phyloP scores from a whole-genome alignment of 2,113 vertebrate genomes.

The Hippoglossus stenolepis region DNA sequence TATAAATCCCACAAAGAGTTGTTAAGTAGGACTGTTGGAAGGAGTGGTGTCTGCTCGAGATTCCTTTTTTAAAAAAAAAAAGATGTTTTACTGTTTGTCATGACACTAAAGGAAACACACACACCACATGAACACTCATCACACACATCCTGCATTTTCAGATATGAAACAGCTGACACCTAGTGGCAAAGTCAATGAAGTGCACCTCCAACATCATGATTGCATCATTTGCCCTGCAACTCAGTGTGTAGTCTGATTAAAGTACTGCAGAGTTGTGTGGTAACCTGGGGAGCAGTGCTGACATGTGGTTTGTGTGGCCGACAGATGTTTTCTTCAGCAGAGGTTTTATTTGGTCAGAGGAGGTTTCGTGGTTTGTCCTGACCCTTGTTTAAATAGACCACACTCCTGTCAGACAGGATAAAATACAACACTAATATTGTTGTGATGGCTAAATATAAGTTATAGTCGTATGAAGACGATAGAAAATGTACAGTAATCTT shows the following conservation, averaged over 20 bases:
- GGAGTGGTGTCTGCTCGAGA: not conserved
- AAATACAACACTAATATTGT: not conserved
- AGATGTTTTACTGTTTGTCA: not conserved
- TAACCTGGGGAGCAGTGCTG: not conserved
- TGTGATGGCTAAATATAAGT: too few species aligned
- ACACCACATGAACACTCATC: not conserved
- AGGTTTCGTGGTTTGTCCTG: not conserved
- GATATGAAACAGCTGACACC: constrained; percentile 42
- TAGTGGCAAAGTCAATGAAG: constrained; percentile 42
- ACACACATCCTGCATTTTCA: not conserved
- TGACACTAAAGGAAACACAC: constrained; percentile 17
- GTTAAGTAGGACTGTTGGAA: not conserved
- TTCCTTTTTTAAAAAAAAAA: too few species aligned
- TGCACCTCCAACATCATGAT: not conserved
- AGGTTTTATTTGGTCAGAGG: not conserved
- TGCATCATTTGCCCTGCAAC: not conserved
- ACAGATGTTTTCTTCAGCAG: not conserved
- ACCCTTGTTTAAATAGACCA: not conserved
- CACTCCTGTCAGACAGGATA: not conserved
- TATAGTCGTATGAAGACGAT: not conserved
- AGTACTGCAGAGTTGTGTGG: not conserved
- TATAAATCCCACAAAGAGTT: not conserved
- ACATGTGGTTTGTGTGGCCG: not conserved
- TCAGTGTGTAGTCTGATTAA: not conserved
- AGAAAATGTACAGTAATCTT: not conserved